These are phyloP conservation scores for Sebastiscus tertius DNA, from an alignment of 2,797 vertebrate species.

Conservation along the genomic window DNA sequence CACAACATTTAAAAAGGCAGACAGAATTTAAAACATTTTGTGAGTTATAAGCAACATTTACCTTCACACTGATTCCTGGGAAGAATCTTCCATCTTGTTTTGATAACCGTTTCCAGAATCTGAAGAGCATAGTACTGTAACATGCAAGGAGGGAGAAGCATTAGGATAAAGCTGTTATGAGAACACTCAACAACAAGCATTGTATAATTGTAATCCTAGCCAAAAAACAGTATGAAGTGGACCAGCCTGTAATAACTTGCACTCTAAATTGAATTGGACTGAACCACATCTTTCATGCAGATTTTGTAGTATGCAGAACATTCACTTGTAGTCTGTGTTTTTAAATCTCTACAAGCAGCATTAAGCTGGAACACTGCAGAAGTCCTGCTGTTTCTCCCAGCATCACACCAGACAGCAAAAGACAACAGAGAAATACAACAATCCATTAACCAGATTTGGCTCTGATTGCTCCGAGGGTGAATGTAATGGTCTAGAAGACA, in stretches of 20 bases:
- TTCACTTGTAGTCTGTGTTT: slow-evolving; percentile 56
- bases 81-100: slow-evolving; percentile 99
- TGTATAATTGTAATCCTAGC: slow-evolving; percentile 63
- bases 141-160: slow-evolving; percentile 76
- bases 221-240: slow-evolving; percentile 74
- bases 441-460: slow-evolving; percentile 51
- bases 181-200: slow-evolving; percentile 53
- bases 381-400: slow-evolving; percentile 94
- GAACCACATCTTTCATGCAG: slow-evolving; percentile 91
- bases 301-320: slow-evolving; percentile 67
- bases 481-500: slow-evolving; percentile 31
- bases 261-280: slow-evolving; percentile 80
- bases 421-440: slow-evolving; percentile 67
- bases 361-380: slow-evolving; percentile 84
- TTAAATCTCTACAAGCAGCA: slow-evolving; percentile 76
- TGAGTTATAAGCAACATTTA: slow-evolving; percentile 69
- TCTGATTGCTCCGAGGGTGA: slow-evolving; percentile 25
- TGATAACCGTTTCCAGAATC: slow-evolving; percentile 99
- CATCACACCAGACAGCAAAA: slow-evolving; percentile 90
- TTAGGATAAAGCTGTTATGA: slow-evolving; percentile 59
- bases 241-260: slow-evolving; percentile 71
- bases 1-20: slow-evolving; percentile 69
- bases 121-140: slow-evolving; percentile 99
- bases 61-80: slow-evolving; percentile 99
- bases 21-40: slow-evolving; percentile 39